Base-by-base conservation (phyloP, 2,888 invertebrate genomes). In the Tanypteryx hageni region DNA sequence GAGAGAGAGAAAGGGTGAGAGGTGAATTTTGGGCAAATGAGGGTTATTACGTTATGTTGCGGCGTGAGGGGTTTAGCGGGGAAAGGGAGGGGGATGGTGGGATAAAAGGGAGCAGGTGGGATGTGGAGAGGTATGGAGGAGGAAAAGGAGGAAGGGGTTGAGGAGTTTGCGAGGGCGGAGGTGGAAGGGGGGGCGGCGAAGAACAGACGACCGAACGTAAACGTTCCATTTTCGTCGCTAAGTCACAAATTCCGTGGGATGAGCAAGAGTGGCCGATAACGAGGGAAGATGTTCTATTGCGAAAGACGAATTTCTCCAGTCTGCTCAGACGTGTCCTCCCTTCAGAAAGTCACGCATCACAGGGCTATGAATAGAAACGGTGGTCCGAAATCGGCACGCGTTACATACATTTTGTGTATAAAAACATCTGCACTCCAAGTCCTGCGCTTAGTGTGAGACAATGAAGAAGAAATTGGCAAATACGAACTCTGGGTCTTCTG, bases 11-110 rank as follows among this genome's bases (percentile, higher is more conserved):
- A 44, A 31, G 31, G 44, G 44, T 3, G 44, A 61, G 86, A n/a
- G 57, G 84, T 22, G 68, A 76, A 76, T 22, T 76, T 76, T 22
- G 22, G 76, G 76, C 76, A 76, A 76, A 76, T 76, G 83, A 61
- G 86, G 86, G 86, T 59, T 22, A 13, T 86, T 61, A 59, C 76
- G 76, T 76, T 76, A 76, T 27, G 76, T 76, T 22, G 61, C 9
- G 61, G 85, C 14, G 22, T 44, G 14, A 58, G 85, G 85, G 27
- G 27, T 22, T 22, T 22, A 76, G 83, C 83, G 44, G 56, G 56
- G n/a, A 76, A 57, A 5, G n/a, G 16, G 57, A 57, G 58, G 85
- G 22, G 22, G 58, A 10, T 13, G 85, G 85, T 59, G 86, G 61
- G 16, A 27, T 56, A 10, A 18, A 61, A 14, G n/a, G 22, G 18